Evolutionary conservation across 2,113 vertebrate species (phyloP), one percentile per base, ranked within the genome.

Genomic region (Colistium nudipinnis): DNA sequence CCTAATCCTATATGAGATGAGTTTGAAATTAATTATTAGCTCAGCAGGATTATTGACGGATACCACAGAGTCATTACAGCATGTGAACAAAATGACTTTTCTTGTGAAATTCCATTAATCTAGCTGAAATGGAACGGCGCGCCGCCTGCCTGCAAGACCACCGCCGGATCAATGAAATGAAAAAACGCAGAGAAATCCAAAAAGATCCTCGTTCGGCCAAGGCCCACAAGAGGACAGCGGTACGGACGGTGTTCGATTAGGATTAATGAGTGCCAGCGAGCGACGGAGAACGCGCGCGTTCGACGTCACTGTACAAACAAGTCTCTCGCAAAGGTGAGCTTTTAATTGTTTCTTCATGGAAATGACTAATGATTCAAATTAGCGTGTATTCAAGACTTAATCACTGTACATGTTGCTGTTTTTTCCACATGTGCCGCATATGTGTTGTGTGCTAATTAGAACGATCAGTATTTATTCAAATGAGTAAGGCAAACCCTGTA

Each of bases 11-110:
- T 52, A 64, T 41, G 28, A 60, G 45, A 17, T 65, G 49, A 51
- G 73, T 87, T 78, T 80, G 6, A 62, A 82, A 77, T 78, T 28
- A 84, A 67, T 79, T 79, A 71, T 69, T 38, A 81, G 41, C 33
- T 48, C 56, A 31, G 64, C 24, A 31, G 56, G 66, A 69, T 69
- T 81, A 82, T 83, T 83, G 79, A 83, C 68, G 49, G 47, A 63
- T 41, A 70, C 63, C 63, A 62, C 7, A 7, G 6, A 45, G 35
- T 73, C 76, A 52, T 82, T 78, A 76, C 45, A 51, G 55, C 52
- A 47, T 52, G 31, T 72, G 70, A 78, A 55, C 57, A 77, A 76
- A 83, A 83, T 65, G 2, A 62, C 63, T 78, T 84, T 81, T 70
- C 62, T 49, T 19, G 6, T 38, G 33, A 44, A 61, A 54, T 81